Base-by-base conservation (phyloP, 2,888 invertebrate genomes). In the Serrognathus titanus region DNA sequence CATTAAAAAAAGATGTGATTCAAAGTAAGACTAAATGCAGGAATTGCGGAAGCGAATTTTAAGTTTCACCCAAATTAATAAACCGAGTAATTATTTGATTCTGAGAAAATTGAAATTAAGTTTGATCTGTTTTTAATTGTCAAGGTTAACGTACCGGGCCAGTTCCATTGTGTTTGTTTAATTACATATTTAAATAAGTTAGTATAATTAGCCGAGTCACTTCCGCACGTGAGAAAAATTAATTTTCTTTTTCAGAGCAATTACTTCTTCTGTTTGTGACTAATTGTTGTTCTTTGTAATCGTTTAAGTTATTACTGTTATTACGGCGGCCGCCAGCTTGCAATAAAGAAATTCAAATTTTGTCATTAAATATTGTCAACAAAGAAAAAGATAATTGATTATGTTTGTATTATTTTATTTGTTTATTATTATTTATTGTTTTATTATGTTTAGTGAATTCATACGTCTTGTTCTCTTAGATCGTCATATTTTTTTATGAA, bases 141-240 rank as follows among this genome's bases (percentile, higher is more conserved):
- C 50, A 53, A 56, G 52, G 58, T 51, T 61, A 61, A 58, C 55
- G 60, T 61, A 57, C 53, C 53, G 47, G 36, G 13, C 16, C 53
- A 37, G 49, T 62, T 62, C 60, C 61, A 65, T 69, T 69, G 66
- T 68, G 63, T 62, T 63, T 63, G 64, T 64, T 62, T 67, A 68
- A 69, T 67, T 66, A 62, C 60, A 60, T 61, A 61, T 61, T 63
- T 63, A 66, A 60, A 61, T 60, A 51, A 55, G 57, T 59, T 57
- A 52, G 47, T 50, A 55, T 59, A 59, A 61, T 61, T 59, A 49
- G 51, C 24, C 53, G 20, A 43, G 20, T 49, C 52, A 46, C 57
- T 61, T 61, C 59, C 59, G 61, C 61, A 61, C 61, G 61, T 61
- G 61, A 53, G 61, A 61, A 59, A 61, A 57, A 43, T 43, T 43